Conservation (phyloP, 2,113 vertebrate species). For the Dasyurus viverrinus region DNA sequence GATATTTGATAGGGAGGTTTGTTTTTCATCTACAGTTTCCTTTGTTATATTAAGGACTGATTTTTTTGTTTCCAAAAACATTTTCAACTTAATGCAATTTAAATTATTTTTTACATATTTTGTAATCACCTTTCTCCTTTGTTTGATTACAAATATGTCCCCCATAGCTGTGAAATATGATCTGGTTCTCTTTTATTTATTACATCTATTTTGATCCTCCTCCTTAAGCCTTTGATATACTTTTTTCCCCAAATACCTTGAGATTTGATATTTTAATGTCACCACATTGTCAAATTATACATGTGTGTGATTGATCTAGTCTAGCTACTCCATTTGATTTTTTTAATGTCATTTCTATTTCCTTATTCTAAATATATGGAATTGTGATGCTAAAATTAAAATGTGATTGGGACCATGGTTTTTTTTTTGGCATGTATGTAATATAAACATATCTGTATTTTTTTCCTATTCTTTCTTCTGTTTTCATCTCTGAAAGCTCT, state of each 20-base stretch:
- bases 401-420: neutral
- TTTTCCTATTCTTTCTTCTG: neutral
- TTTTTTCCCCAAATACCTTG: neutral
- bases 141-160: neutral
- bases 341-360: neutral
- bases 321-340: neutral
- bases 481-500: neutral
- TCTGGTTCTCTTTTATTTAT: neutral
- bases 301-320: neutral
- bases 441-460: neutral
- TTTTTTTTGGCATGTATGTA: neutral
- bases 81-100: neutral
- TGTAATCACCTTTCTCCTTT: neutral
- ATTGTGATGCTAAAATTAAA: neutral
- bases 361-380: neutral
- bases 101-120: neutral
- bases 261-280: neutral
- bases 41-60: neutral
- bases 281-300: neutral
- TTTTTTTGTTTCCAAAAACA: neutral
- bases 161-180: neutral
- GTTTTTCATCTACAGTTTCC: neutral
- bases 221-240: neutral
- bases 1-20: neutral
- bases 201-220: neutral